Base-by-base conservation (phyloP, 1,140 invertebrate genomes). In the Muscidifurax raptorellus region DNA sequence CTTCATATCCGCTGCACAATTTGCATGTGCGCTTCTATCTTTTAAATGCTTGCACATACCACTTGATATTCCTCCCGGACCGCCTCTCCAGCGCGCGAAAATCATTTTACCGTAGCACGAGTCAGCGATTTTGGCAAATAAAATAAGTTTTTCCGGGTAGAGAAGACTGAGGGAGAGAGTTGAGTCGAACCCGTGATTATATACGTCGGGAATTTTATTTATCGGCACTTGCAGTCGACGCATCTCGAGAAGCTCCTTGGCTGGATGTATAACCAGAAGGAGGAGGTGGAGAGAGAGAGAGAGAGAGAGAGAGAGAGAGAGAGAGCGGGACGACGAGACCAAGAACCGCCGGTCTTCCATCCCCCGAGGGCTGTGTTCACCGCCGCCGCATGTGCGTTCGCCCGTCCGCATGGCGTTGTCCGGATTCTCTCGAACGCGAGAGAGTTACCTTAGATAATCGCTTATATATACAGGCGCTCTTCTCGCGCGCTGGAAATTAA, bases 361-460 rank as follows among this genome's bases (percentile, higher is more conserved):
- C 40, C 69, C 69, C 52, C 22, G 80, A 47, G 52, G 71, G 30
- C 22, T 59, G 22, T n/a, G 18, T 59, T 59, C 52, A 59, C 52
- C 52, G 18, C 6, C 15, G 64, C 52, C 40, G 40, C 52, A 80
- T 52, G 22, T 36, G 69, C 67, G 25, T 47, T 9, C 44, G 0
- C 22, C 64, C 64, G 64, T 59, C 52, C 52, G 52, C 52, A 32
- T 66, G 30, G 32, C 27, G 64, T 71, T 80, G 79, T 69, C 28
- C 15, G 40, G 40, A 80, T 80, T 80, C 40, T 47, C 36, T 36
- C 18, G 52, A n/a, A 59, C 52, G 6, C 40, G 44, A 18, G 69
- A 18, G 69, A 59, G 44, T 74, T 67, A 80, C 32, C 78, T 47
- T 52, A 52, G 79, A 71, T 71, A 80, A 82, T 75, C 69, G 80